phyloP scores from a whole-genome alignment of 1,140 invertebrate species.

The Hetaerina americana region DNA sequence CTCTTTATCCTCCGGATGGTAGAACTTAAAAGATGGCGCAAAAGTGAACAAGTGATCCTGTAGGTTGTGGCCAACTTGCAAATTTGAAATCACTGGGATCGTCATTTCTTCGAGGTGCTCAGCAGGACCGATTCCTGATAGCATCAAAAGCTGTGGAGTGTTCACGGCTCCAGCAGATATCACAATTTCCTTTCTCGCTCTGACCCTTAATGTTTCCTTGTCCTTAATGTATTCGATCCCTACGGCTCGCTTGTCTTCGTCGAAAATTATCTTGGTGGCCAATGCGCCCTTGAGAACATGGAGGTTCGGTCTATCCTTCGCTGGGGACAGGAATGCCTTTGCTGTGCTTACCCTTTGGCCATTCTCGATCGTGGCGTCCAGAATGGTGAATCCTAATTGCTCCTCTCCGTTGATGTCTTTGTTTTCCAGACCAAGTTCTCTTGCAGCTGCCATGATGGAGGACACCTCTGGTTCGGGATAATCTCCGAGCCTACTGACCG shows the following conservation, averaged over 20 bases:
- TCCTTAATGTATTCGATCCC: constrained; percentile 52
- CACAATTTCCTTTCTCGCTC: constrained; percentile 28
- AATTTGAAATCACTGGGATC: constrained; percentile 36
- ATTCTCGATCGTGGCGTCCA: constrained; percentile 30
- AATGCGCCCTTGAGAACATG: constrained; percentile 45
- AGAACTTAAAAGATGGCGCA: background rate
- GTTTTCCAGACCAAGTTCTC: constrained; percentile 29
- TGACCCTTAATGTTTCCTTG: constrained; percentile 28
- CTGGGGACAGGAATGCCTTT: constrained; percentile 43
- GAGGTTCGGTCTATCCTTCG: constrained; percentile 47
- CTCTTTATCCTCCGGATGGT: background rate
- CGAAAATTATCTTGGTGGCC: constrained; percentile 36
- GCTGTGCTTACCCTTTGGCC: constrained; percentile 48
- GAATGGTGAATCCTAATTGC: constrained; percentile 35
- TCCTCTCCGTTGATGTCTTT: constrained; percentile 27
- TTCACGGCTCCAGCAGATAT: constrained; percentile 23
- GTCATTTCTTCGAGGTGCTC: constrained; percentile 44
- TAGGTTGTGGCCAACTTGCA: constrained; percentile 26
- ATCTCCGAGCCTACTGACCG: constrained; percentile 32
- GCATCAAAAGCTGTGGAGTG: constrained; percentile 50
- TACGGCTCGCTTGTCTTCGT: constrained; percentile 38
- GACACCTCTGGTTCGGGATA: constrained; percentile 36
- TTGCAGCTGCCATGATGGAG: constrained; percentile 44
- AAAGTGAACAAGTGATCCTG: constrained; percentile 18
- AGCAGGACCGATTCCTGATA: constrained; percentile 57